Percentiles rank a stretch among this genome's conserved stretches.
Evolutionary conservation across 1,140 invertebrate genomes (phyloP).

Genomic region (Lethrus apterus): DNA sequence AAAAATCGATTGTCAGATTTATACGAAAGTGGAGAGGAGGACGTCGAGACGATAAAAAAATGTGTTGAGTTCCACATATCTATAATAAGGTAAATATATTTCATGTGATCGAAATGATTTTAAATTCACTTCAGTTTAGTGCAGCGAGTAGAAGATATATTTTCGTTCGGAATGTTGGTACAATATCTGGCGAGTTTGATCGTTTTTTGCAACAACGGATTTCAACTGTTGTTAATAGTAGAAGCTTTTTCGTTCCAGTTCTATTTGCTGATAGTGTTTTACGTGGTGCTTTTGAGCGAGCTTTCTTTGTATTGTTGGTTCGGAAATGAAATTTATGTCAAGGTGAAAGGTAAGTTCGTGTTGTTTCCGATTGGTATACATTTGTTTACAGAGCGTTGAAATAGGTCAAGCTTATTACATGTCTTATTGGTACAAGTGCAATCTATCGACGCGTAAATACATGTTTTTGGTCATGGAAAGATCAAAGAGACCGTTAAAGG

Average conservation of each 20-base stretch:
- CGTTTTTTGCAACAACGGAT: slow-evolving; percentile 29
- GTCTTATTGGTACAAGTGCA: slow-evolving; percentile 32
- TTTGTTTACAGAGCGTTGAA: slow-evolving; percentile 29
- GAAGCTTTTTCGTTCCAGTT: slow-evolving; percentile 16
- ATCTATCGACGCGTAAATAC: slow-evolving; percentile 19
- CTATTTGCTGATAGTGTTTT: slow-evolving; percentile 22
- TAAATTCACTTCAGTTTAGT: slow-evolving; percentile 14
- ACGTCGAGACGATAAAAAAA: background rate
- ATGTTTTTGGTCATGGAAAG: slow-evolving; percentile 33
- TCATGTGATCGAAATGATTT: background rate
- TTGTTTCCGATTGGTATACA: slow-evolving; percentile 9
- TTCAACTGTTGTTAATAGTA: slow-evolving; percentile 26
- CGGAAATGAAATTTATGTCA: slow-evolving; percentile 25
- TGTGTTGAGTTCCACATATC: slow-evolving; percentile 13
- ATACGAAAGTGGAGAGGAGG: background rate
- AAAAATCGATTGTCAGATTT: background rate
- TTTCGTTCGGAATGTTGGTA: slow-evolving; percentile 24
- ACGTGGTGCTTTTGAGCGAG: slow-evolving; percentile 22
- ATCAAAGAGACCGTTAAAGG: slow-evolving; percentile 24
- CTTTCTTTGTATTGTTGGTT: slow-evolving; percentile 27
- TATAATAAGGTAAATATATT: slow-evolving; percentile 16
- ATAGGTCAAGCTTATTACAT: slow-evolving; percentile 30
- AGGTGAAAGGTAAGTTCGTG: slow-evolving; percentile 13
- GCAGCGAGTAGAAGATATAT: slow-evolving; percentile 20
- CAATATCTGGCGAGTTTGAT: slow-evolving; percentile 27